Conservation (phyloP, 2,797 vertebrate genomes). For the Benthosema pterotum region DNA sequence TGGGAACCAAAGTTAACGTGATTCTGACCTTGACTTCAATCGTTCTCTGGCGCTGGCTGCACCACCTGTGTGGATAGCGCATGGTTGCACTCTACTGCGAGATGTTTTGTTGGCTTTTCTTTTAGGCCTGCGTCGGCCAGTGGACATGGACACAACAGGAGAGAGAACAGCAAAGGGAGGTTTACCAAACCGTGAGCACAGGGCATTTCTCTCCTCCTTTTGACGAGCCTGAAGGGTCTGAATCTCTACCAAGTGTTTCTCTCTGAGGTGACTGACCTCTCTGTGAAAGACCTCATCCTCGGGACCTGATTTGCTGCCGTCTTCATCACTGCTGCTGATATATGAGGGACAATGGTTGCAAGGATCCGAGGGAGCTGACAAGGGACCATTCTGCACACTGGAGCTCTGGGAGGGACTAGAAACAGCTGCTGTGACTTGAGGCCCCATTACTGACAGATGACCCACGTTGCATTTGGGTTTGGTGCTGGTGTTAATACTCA, state of each 20-base stretch:
- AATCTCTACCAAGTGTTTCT: constrained; percentile 94
- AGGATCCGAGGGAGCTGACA: constrained; percentile 65
- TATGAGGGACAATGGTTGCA: constrained; percentile 69
- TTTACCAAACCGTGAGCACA: constrained; percentile 89
- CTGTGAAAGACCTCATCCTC: constrained; percentile 91
- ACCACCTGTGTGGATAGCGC: constrained; percentile 79
- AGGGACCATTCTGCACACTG: constrained; percentile 57
- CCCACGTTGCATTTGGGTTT: constrained; percentile 79
- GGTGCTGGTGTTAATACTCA: constrained; percentile 54
- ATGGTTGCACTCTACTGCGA: constrained; percentile 87
- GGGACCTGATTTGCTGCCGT: constrained; percentile 89
- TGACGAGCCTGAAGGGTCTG: constrained; percentile 91
- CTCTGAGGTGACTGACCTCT: constrained; percentile 88
- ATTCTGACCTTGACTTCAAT: constrained; percentile 80
- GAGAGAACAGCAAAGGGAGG: constrained; percentile 85
- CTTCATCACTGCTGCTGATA: constrained; percentile 79
- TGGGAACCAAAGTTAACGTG: constrained; percentile 59
- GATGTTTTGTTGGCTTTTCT: constrained; percentile 89
- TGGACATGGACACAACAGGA: constrained; percentile 86
- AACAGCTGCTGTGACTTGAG: constrained; percentile 45
- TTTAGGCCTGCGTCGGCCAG: constrained; percentile 88
- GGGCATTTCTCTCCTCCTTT: constrained; percentile 90
- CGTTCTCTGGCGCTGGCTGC: constrained; percentile 82
- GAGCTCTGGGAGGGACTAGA: constrained; percentile 36
- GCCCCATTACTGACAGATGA: constrained; percentile 85